Conservation (phyloP, 2,113 vertebrate species). For the Ellobius talpinus region DNA sequence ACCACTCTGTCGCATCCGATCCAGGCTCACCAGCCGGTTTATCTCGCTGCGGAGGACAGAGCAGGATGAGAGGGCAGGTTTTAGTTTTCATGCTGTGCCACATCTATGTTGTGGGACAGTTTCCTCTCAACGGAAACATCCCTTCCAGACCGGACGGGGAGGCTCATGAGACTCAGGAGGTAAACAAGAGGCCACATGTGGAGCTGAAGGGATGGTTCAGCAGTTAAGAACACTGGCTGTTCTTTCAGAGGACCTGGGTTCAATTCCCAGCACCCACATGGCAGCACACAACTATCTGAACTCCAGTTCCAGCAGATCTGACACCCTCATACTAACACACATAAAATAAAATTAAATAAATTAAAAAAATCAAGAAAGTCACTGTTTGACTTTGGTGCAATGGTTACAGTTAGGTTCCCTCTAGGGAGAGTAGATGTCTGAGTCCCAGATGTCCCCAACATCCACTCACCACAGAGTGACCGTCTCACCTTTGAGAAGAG, state of each 20-base stretch:
- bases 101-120: neutral
- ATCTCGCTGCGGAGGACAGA: conserved; percentile 88
- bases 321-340: neutral
- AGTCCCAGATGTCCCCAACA: neutral
- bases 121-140: neutral
- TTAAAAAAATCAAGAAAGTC: neutral
- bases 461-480: no score
- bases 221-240: neutral
- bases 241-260: neutral
- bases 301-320: neutral
- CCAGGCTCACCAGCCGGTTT: conserved; percentile 92
- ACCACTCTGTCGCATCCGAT: conserved; percentile 92
- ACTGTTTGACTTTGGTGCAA: neutral
- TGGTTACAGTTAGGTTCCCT: neutral
- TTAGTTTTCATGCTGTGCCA: rapidly evolving
- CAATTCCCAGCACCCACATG: neutral
- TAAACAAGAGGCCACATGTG: neutral
- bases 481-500: conserved; percentile 91
- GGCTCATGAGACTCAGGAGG: neutral
- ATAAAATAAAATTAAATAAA: neutral
- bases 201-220: neutral
- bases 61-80: neutral
- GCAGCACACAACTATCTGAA: neutral
- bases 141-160: neutral
- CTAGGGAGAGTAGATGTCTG: neutral